These are phyloP conservation scores for Pseudomugil tenellus DNA, from an alignment of 2,797 vertebrate species.

Conservation along the genomic window DNA sequence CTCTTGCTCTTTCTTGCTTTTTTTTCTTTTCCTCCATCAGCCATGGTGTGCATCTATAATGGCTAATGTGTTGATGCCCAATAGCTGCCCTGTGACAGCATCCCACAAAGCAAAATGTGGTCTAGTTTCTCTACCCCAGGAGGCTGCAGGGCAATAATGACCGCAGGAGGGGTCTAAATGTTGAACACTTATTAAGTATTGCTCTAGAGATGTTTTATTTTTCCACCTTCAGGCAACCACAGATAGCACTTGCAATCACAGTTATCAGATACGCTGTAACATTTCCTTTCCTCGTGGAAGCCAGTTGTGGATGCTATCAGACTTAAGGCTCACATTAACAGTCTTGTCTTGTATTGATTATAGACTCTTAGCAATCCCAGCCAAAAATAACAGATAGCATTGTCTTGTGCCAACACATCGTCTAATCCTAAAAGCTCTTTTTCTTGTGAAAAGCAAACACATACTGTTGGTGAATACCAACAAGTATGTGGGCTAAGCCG, in stretches of 20 bases:
- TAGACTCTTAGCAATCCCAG: not conserved
- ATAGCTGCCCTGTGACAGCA: no score
- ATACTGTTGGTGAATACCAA: slow-evolving; percentile 16
- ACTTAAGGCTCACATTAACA: slow-evolving; percentile 8
- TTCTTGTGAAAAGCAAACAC: slow-evolving; percentile 1
- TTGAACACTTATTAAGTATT: no score
- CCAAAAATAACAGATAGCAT: not conserved
- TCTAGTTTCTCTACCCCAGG: no score
- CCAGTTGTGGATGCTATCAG: not conserved
- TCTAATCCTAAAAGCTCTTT: slow-evolving; percentile 17
- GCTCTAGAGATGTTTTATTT: not conserved
- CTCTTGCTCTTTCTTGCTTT: no score
- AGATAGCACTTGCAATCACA: not conserved
- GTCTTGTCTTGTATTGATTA: slow-evolving; percentile 13
- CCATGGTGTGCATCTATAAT: no score
- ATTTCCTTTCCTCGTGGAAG: not conserved
- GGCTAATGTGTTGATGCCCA: no score
- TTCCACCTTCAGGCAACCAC: not conserved
- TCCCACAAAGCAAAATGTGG: no score
- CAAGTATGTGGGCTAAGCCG: slow-evolving; percentile 11
- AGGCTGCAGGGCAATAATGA: no score
- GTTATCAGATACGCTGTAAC: not conserved
- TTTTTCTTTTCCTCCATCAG: no score
- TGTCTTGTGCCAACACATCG: slow-evolving; percentile 18
- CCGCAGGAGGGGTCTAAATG: no score